Conservation (phyloP, 2,888 invertebrate species). For the Lampropteryx suffumata region DNA sequence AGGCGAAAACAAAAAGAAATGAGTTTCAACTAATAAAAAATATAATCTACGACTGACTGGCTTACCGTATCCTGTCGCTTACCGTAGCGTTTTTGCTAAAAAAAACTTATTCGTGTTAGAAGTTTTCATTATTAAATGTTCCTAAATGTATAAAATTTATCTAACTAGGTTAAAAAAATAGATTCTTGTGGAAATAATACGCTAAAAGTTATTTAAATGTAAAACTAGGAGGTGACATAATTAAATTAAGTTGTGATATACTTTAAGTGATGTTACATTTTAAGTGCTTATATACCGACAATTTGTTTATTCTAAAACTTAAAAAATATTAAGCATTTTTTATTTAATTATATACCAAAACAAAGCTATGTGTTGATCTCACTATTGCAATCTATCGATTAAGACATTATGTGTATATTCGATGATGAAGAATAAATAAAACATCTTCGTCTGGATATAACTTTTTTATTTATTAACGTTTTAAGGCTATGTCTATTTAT, state of each 20-base stretch:
- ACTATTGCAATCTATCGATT: background rate
- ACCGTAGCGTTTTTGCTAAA: conserved; percentile 43
- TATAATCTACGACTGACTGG: too few species aligned
- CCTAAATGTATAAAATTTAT: conserved; percentile 1
- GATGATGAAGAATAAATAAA: conserved; percentile 33
- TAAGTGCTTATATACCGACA: background rate
- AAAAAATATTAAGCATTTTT: too few species aligned
- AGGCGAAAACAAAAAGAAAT: conserved; percentile 82
- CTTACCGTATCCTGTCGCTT: conserved; percentile 32
- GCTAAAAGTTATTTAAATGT: conserved; percentile 32
- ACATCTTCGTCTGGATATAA: conserved; percentile 33
- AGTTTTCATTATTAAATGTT: conserved; percentile 6
- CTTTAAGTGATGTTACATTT: conserved; percentile 31
- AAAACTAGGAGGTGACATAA: conserved; percentile 65
- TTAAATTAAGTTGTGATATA: conserved; percentile 42
- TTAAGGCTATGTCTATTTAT: conserved; percentile 41
- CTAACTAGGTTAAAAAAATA: conserved; percentile 10
- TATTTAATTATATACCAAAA: too few species aligned
- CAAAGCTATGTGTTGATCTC: conserved; percentile 27
- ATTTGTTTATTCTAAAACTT: background rate
- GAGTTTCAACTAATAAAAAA: conserved; percentile 46
- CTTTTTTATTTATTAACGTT: conserved; percentile 47
- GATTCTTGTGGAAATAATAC: conserved; percentile 25
- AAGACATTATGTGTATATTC: conserved; percentile 22
- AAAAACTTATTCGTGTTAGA: conserved; percentile 1